phyloP scores from a whole-genome alignment of 2,113 vertebrate species.

The Entomyzon cyanotis region DNA sequence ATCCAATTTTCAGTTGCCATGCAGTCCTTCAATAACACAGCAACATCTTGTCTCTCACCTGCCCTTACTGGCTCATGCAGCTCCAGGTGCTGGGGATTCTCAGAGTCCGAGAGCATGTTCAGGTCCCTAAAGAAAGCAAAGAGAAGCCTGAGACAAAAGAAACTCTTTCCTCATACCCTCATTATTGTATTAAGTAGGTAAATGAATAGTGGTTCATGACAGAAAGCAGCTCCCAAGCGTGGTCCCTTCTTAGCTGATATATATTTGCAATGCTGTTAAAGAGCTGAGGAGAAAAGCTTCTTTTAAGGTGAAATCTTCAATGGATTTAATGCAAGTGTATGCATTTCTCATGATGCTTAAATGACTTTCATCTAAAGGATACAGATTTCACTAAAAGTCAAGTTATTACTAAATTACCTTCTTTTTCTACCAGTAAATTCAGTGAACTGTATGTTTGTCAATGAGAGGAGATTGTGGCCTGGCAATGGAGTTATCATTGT shows the following conservation, averaged over 20 bases:
- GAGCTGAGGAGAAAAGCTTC: constrained; percentile 68
- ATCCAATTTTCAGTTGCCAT: not conserved
- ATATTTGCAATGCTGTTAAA: constrained; percentile 59
- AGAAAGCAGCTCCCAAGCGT: constrained; percentile 74
- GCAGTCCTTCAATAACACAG: not conserved
- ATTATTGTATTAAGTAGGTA: constrained; percentile 55
- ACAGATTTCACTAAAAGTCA: constrained; percentile 31
- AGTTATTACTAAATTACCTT: not conserved
- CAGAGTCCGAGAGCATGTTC: constrained; percentile 92
- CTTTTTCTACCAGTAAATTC: not conserved
- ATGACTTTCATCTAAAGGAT: constrained; percentile 36
- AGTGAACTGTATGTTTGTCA: not conserved
- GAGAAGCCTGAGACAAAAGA: constrained; percentile 64
- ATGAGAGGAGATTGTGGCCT: not conserved
- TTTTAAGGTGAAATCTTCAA: constrained; percentile 80
- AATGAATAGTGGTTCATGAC: constrained; percentile 79
- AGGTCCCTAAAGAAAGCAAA: constrained; percentile 84
- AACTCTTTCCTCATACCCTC: constrained; percentile 43
- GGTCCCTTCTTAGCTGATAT: constrained; percentile 54
- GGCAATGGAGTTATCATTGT: not conserved
- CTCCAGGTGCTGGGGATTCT: constrained; percentile 90
- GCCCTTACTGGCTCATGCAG: constrained; percentile 86
- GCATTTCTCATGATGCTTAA: constrained; percentile 34
- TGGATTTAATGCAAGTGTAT: constrained; percentile 59
- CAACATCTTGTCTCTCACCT: constrained; percentile 74